These are phyloP conservation scores for Euborellia annulipes DNA, from an alignment of 1,140 invertebrate genomes.

Conservation along the genomic window DNA sequence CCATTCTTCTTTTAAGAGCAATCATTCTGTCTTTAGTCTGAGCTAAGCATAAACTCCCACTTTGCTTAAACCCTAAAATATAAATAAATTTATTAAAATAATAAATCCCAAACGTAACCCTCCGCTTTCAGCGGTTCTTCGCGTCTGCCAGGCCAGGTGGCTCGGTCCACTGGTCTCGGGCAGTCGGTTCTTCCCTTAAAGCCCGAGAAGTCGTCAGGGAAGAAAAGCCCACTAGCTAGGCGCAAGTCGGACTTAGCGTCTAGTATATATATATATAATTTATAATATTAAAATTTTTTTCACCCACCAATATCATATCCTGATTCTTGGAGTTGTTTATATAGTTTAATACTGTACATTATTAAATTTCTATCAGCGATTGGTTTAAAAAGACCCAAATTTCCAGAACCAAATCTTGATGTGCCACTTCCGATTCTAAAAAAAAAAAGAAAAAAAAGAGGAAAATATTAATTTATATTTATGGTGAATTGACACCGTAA, in stretches of 20 bases:
- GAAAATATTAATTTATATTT: not conserved
- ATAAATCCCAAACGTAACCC: too few relatives aligned
- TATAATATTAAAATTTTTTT: too few relatives aligned
- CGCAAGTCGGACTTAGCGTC: too few relatives aligned
- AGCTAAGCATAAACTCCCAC: slow-evolving; percentile 54
- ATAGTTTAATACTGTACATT: slow-evolving; percentile 43
- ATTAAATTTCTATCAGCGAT: slow-evolving; percentile 39
- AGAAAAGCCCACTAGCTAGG: too few relatives aligned
- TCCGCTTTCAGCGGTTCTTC: too few relatives aligned
- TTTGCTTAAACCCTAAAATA: slow-evolving; percentile 36
- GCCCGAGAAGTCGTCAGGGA: too few relatives aligned
- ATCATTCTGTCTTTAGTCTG: slow-evolving; percentile 54
- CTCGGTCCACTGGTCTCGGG: too few relatives aligned
- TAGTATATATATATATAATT: too few relatives aligned
- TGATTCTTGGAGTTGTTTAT: slow-evolving; percentile 39
- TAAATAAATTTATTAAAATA: slow-evolving; percentile 1
- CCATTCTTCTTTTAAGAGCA: slow-evolving; percentile 39
- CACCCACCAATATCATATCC: slow-evolving; percentile 38
- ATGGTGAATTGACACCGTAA: too few relatives aligned
- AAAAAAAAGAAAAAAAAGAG: slow-evolving; percentile 5
- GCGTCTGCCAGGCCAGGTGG: too few relatives aligned
- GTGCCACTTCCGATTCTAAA: slow-evolving; percentile 45
- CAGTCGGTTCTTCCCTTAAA: too few relatives aligned
- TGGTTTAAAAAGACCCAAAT: slow-evolving; percentile 42
- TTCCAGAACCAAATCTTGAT: slow-evolving; percentile 48